Percentiles rank a stretch among this genome's conserved stretches.
Evolutionary conservation across 2,888 invertebrate species (phyloP).

Genomic region (Hirudinaria manillensis): DNA sequence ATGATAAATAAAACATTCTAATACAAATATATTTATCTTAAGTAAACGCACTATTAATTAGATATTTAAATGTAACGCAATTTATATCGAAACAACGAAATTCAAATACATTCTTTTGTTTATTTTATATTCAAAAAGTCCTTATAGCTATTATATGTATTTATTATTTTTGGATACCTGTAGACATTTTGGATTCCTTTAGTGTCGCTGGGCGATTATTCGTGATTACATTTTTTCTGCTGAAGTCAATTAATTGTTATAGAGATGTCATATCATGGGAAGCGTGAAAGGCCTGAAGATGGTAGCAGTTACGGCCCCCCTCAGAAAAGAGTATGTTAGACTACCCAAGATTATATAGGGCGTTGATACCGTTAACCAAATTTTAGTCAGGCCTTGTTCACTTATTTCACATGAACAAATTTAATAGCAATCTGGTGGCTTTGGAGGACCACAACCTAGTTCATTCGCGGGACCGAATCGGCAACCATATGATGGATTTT

Average conservation of each 20-base stretch:
- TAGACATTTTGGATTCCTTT: background rate
- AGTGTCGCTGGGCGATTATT: background rate
- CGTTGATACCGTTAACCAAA: background rate
- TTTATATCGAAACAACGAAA: no score
- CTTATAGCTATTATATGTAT: background rate
- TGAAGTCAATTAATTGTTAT: background rate
- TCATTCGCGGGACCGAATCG: background rate
- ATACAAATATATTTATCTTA: no score
- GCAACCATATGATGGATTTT: constrained; percentile 2
- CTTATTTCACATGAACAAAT: background rate
- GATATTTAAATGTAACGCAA: no score
- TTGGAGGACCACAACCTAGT: constrained; percentile 5
- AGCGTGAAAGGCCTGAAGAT: constrained; percentile 25
- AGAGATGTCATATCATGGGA: constrained; percentile 7
- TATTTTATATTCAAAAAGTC: no score
- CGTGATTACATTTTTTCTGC: background rate
- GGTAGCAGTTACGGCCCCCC: constrained; percentile 23
- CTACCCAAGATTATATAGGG: background rate
- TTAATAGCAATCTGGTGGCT: background rate
- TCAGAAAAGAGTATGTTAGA: constrained; percentile 27
- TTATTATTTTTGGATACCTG: background rate
- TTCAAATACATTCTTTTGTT: no score
- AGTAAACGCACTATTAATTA: no score
- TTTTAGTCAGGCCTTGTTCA: background rate
- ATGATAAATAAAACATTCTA: constrained; percentile 6